These are phyloP conservation scores for Scolanthus callimorphus DNA, from an alignment of 92 coral and sea anemone species.

Conservation along the genomic window DNA sequence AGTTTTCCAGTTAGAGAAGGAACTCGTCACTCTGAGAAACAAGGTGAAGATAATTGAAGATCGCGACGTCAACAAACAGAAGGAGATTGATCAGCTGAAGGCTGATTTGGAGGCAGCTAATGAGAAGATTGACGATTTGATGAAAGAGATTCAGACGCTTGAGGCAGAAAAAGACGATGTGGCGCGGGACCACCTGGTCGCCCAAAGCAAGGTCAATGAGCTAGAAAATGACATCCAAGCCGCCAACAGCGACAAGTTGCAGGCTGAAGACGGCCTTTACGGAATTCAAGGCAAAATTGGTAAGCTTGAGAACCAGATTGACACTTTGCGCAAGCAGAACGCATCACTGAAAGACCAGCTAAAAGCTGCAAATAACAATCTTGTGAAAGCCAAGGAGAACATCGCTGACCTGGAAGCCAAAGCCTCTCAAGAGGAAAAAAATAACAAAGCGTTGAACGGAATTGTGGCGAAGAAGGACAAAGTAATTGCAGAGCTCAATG, in stretches of 20 bases:
- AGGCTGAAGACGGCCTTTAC: slow-evolving; percentile 82
- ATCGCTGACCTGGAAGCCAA: slow-evolving; percentile 58
- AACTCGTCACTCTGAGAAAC: slow-evolving; percentile 37
- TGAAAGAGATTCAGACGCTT: slow-evolving; percentile 56
- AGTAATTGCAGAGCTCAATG: slow-evolving; percentile 53
- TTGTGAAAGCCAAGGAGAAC: slow-evolving; percentile 62
- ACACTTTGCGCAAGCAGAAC: slow-evolving; percentile 66
- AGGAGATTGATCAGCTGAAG: slow-evolving; percentile 83
- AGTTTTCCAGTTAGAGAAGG: slow-evolving; percentile 75
- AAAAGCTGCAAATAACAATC: slow-evolving; percentile 72
- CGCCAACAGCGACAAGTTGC: slow-evolving; percentile 65
- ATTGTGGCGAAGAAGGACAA: slow-evolving; percentile 71
- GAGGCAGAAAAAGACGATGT: slow-evolving; percentile 80
- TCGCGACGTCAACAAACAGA: slow-evolving; percentile 53
- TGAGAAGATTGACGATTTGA: slow-evolving; percentile 56
- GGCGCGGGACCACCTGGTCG: slow-evolving; percentile 57
- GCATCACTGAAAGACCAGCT: slow-evolving; percentile 76
- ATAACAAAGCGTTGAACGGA: slow-evolving; percentile 57
- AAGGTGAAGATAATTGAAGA: slow-evolving; percentile 64
- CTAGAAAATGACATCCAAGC: slow-evolving; percentile 75
- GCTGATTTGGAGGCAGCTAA: slow-evolving; percentile 84
- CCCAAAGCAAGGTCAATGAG: slow-evolving; percentile 62
- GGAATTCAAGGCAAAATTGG: slow-evolving; percentile 62
- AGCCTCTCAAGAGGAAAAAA: slow-evolving; percentile 59
- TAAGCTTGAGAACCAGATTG: slow-evolving; percentile 75